Evolutionary conservation across 2,888 invertebrate genomes (phyloP).

Genomic region (Bugulina stolonifera): DNA sequence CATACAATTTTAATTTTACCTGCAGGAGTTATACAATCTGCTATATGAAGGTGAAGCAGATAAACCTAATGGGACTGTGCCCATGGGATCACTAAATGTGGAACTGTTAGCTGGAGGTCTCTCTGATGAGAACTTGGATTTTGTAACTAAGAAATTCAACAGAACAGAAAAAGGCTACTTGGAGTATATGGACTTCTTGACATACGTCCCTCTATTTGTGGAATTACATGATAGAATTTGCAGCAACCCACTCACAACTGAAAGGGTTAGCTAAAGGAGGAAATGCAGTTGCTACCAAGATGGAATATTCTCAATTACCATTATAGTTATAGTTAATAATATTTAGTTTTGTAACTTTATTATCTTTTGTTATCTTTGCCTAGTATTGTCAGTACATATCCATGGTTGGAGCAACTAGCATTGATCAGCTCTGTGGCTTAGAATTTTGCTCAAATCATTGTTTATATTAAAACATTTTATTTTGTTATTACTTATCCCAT

Average conservation of each 20-base stretch:
- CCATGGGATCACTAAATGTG: slow-evolving; percentile 40
- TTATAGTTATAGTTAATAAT: too few relatives aligned
- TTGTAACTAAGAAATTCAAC: slow-evolving; percentile 50
- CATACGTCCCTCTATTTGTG: slow-evolving; percentile 51
- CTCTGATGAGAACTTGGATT: slow-evolving; percentile 41
- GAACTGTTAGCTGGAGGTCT: slow-evolving; percentile 51
- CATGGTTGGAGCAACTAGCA: too few relatives aligned
- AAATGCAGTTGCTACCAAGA: too few relatives aligned
- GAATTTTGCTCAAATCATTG: too few relatives aligned
- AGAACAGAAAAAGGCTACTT: slow-evolving; percentile 44
- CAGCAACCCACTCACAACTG: slow-evolving; percentile 39
- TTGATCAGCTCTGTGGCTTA: too few relatives aligned
- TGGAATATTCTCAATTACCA: too few relatives aligned
- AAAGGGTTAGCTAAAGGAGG: slow-evolving; percentile 28
- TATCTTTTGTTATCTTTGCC: too few relatives aligned
- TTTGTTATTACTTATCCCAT: too few relatives aligned
- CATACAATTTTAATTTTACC: neutral
- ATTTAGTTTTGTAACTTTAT: too few relatives aligned
- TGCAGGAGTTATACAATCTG: slow-evolving; percentile 46
- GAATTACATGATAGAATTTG: slow-evolving; percentile 50
- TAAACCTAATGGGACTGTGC: slow-evolving; percentile 37
- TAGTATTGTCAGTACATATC: too few relatives aligned
- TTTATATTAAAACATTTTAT: too few relatives aligned
- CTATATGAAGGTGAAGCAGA: slow-evolving; percentile 37
- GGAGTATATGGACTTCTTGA: slow-evolving; percentile 51